These are phyloP conservation scores for Scaptomyza reducta DNA, from an alignment of 2,888 invertebrate species.

Conservation along the genomic window DNA sequence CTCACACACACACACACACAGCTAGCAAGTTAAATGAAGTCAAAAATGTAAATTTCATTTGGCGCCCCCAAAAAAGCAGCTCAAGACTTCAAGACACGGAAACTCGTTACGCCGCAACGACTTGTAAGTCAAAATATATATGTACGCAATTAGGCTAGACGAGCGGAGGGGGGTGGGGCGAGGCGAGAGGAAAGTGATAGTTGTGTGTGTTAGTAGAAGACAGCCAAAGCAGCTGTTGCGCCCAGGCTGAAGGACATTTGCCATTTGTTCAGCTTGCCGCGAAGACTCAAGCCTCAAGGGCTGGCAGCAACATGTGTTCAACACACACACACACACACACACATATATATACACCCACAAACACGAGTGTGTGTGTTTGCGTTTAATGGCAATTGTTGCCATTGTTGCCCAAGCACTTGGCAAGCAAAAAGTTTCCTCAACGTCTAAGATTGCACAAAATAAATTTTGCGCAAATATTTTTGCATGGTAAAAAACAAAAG, in stretches of 20 bases:
- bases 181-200: too few species aligned
- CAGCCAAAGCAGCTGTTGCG: slow-evolving; percentile 63
- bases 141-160: slow-evolving; percentile 59
- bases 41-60: slow-evolving; percentile 77
- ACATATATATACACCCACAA: neutral
- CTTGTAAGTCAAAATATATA: slow-evolving; percentile 56
- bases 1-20: slow-evolving; percentile 14
- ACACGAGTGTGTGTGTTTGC: slow-evolving; percentile 23
- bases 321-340: neutral
- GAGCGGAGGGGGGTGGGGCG: neutral
- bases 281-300: slow-evolving; percentile 24
- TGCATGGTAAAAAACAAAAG: slow-evolving; percentile 16
- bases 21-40: slow-evolving; percentile 75
- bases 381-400: slow-evolving; percentile 60
- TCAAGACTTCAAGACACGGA: slow-evolving; percentile 26
- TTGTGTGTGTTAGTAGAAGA: slow-evolving; percentile 11
- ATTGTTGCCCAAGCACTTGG: slow-evolving; percentile 32
- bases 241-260: slow-evolving; percentile 37
- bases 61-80: slow-evolving; percentile 29
- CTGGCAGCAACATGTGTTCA: slow-evolving; percentile 65
- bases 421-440: slow-evolving; percentile 40
- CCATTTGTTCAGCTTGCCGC: slow-evolving; percentile 27
- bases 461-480: slow-evolving; percentile 43
- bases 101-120: slow-evolving; percentile 47
- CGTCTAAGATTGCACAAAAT: slow-evolving; percentile 38